Percentiles rank a stretch among this genome's conserved stretches.
Evolutionary conservation across 2,888 invertebrate genomes (phyloP).

Genomic region (Agelastica alni): DNA sequence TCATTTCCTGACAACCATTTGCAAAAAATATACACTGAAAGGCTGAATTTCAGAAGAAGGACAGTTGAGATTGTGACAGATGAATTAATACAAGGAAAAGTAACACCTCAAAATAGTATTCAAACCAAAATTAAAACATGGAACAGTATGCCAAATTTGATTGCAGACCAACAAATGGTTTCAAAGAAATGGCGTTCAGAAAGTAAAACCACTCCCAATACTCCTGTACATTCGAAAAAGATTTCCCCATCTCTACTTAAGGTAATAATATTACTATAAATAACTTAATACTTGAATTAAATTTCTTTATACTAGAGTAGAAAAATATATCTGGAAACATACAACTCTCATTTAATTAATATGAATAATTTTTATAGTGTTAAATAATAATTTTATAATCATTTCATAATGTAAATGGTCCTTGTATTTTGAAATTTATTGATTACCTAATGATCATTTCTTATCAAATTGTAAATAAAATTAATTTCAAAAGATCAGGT

Average conservation of each 20-base stretch:
- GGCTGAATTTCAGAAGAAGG: conserved; percentile 14
- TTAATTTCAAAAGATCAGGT: no score
- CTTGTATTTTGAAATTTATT: no score
- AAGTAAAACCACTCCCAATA: conserved; percentile 52
- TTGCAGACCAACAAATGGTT: conserved; percentile 32
- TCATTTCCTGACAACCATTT: conserved; percentile 60
- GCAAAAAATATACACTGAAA: conserved; percentile 40
- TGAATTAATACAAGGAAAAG: conserved; percentile 11
- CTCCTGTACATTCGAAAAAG: conserved; percentile 47
- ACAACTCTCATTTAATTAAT: no score
- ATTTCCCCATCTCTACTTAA: conserved; percentile 41
- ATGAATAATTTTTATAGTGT: no score
- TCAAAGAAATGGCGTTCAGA: conserved; percentile 39
- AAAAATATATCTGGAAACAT: no score
- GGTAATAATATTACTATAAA: conserved; percentile 12
- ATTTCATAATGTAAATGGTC: no score
- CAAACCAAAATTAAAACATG: conserved; percentile 54
- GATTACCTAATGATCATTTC: no score
- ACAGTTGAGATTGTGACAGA: conserved; percentile 27
- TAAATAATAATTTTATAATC: no score
- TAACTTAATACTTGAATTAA: no score
- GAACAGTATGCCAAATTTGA: conserved; percentile 55
- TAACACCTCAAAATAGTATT: conserved; percentile 29
- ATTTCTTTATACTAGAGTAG: no score
- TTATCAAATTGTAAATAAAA: no score